Conservation (phyloP, 2,888 invertebrate genomes). For the Suillia variegata region DNA sequence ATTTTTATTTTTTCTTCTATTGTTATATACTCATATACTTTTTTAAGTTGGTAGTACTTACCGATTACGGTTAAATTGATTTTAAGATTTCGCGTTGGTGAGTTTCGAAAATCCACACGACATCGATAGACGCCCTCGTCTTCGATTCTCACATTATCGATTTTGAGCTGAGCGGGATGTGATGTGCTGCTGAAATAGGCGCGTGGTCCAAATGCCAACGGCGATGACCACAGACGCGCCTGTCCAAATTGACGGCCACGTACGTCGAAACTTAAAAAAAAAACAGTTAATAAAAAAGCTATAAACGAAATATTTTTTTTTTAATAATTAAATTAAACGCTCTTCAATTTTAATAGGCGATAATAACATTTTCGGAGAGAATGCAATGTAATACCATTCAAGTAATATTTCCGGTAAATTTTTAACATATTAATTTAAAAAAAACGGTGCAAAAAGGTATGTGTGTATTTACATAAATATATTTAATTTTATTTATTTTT, state of each 20-base stretch:
- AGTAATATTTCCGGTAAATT: no score
- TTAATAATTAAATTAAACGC: not conserved
- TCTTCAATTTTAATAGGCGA: no score
- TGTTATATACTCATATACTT: no score
- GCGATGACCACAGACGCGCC: constrained; percentile 83
- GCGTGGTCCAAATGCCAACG: constrained; percentile 75
- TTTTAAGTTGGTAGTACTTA: constrained; percentile 61
- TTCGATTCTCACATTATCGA: constrained; percentile 65
- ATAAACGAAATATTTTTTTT: not conserved
- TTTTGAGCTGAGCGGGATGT: constrained; percentile 79
- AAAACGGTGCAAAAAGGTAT: no score
- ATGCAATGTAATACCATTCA: no score
- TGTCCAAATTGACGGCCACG: constrained; percentile 74
- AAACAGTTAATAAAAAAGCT: no score
- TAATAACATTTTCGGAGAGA: no score
- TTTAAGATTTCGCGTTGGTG: constrained; percentile 74
- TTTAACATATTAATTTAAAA: no score
- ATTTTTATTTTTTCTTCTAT: constrained; percentile 11
- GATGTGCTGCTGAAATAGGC: constrained; percentile 84
- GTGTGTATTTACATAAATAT: no score
- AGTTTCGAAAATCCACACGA: constrained; percentile 76
- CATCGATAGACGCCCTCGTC: constrained; percentile 77
- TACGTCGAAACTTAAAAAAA: constrained; percentile 72
- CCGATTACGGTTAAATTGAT: constrained; percentile 77
- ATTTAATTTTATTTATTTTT: no score